Evolutionary conservation across 1,140 invertebrate species (phyloP).

Genomic region (Drosophila saltans): DNA sequence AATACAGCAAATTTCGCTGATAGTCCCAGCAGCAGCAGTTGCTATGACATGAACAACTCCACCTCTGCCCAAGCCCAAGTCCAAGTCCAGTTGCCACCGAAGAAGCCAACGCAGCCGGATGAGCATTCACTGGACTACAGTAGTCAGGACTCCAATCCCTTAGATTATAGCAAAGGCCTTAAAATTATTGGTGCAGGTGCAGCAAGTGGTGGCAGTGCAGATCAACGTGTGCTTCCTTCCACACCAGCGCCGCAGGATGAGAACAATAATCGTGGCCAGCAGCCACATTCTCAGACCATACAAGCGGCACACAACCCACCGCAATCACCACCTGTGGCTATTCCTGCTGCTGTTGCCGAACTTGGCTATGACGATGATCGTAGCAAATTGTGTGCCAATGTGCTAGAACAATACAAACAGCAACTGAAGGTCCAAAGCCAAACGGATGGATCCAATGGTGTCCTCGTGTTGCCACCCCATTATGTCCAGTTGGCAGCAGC

Average conservation of each 20-base stretch:
- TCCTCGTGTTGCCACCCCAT: conserved; percentile 74
- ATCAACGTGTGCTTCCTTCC: conserved; percentile 46
- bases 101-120: conserved; percentile 47
- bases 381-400: conserved; percentile 67
- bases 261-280: conserved; percentile 74
- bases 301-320: conserved; percentile 9
- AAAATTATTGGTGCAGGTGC: conserved; percentile 38
- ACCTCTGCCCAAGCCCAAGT: conserved; percentile 12
- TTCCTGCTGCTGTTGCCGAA: conserved; percentile 12
- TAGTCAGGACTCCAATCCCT: conserved; percentile 81
- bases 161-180: conserved; percentile 79
- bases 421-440: conserved; percentile 54
- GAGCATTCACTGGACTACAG: conserved; percentile 80
- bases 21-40: conserved; percentile 73
- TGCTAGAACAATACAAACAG: conserved; percentile 72
- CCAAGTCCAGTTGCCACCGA: conserved; percentile 31
- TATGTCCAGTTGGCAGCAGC: conserved; percentile 80
- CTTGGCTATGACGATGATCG: conserved; percentile 55
- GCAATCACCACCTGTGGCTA: conserved; percentile 9
- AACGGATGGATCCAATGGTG: conserved; percentile 48
- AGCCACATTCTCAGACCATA: conserved; percentile 31
- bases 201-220: conserved; percentile 7
- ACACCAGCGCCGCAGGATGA: conserved; percentile 65
- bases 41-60: conserved; percentile 57
- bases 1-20: conserved; percentile 64